phyloP scores from a whole-genome alignment of 2,888 invertebrate species.

The Hirtodrosophila alboralis region DNA sequence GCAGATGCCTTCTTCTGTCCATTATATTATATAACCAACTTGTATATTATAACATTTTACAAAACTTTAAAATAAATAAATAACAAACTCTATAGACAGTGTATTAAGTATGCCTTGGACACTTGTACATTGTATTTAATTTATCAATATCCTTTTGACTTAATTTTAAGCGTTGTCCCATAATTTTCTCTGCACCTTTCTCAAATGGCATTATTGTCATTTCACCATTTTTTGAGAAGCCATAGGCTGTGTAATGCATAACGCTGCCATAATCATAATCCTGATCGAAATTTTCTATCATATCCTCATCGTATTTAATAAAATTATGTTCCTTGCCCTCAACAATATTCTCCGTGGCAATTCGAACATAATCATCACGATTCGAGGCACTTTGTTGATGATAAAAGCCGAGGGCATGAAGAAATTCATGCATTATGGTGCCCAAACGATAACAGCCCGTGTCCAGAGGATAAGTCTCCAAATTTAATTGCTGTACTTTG shows the following conservation, averaged over 20 bases:
- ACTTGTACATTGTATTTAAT: constrained; percentile 59
- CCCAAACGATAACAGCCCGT: constrained; percentile 71
- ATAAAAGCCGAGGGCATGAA: constrained; percentile 90
- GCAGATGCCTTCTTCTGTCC: too few relatives aligned
- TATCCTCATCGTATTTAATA: constrained; percentile 86
- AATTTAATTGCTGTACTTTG: constrained; percentile 57
- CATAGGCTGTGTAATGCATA: constrained; percentile 90
- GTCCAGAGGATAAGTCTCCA: constrained; percentile 45
- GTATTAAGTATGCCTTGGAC: constrained; percentile 13
- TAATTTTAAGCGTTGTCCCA: constrained; percentile 53
- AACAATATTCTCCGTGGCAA: constrained; percentile 83
- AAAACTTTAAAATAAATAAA: background rate
- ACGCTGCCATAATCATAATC: constrained; percentile 90
- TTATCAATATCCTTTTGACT: constrained; percentile 56
- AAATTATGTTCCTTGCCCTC: constrained; percentile 88
- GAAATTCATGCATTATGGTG: constrained; percentile 90
- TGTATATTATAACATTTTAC: background rate
- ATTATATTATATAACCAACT: too few relatives aligned
- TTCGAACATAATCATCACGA: constrained; percentile 87
- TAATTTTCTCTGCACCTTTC: constrained; percentile 39
- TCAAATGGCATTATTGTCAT: constrained; percentile 87
- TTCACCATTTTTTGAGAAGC: constrained; percentile 88
- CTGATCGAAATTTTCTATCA: constrained; percentile 87
- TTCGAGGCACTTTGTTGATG: constrained; percentile 90
- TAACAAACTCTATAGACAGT: background rate